These are phyloP conservation scores for Melanostoma mellinum DNA, from an alignment of 2,888 invertebrate genomes.

Conservation along the genomic window DNA sequence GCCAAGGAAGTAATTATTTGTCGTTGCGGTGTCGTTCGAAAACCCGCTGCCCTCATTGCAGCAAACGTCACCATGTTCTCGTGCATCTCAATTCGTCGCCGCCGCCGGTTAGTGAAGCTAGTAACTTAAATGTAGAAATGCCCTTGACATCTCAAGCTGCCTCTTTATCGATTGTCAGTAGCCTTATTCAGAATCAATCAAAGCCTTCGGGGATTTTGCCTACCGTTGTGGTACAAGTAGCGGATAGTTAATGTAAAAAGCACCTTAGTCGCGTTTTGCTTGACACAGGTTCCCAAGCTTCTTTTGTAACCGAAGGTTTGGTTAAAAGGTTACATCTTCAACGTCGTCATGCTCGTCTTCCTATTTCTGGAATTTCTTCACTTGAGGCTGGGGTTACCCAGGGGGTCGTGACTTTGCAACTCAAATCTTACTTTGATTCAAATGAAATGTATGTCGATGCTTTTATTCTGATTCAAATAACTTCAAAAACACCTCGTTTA, in stretches of 20 bases:
- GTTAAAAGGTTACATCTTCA: constrained; percentile 11
- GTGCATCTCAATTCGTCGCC: neutral
- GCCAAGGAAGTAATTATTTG: neutral
- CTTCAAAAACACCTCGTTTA: too few species aligned
- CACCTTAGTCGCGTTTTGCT: constrained; percentile 6
- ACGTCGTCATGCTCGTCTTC: neutral
- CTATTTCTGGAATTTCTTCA: neutral
- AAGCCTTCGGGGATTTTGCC: neutral
- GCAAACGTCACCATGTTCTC: constrained; percentile 4
- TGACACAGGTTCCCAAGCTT: constrained; percentile 4
- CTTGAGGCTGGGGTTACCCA: neutral
- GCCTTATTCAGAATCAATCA: constrained; percentile 1
- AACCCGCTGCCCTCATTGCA: constrained; percentile 4
- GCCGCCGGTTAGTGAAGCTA: too few species aligned
- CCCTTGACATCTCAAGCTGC: too few species aligned
- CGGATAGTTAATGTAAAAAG: neutral
- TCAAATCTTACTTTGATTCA: neutral
- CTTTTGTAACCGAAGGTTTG: neutral
- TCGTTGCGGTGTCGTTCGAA: neutral
- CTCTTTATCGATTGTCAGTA: neutral
- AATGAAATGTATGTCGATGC: neutral
- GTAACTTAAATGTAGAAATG: too few species aligned
- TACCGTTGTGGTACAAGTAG: constrained; percentile 1
- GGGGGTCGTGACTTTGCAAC: neutral
- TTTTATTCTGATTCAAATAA: neutral